These are phyloP conservation scores for Drosophila kepulauana DNA, from an alignment of 1,140 invertebrate species.

Conservation along the genomic window DNA sequence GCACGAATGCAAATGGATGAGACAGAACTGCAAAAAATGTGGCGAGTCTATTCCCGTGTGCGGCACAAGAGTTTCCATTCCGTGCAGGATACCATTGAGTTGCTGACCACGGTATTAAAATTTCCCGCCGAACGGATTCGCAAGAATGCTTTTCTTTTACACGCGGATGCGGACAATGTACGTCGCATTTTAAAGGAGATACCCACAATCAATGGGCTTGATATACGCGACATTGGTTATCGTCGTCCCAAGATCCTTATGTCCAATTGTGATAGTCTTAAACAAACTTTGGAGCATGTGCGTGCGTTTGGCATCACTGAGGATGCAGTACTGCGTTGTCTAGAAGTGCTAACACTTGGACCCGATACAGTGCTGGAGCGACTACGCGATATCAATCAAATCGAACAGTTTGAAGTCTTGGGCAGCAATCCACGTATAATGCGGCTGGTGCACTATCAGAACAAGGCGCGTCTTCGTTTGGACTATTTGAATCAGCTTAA, in stretches of 20 bases:
- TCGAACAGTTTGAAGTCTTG: constrained; percentile 86
- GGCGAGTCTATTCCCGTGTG: constrained; percentile 85
- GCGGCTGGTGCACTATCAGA: constrained; percentile 87
- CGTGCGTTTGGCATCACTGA: constrained; percentile 85
- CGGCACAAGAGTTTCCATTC: constrained; percentile 86
- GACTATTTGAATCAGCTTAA: constrained; percentile 86
- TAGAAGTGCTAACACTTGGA: constrained; percentile 86
- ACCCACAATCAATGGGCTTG: constrained; percentile 84
- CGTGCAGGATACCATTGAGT: constrained; percentile 85
- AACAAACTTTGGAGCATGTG: constrained; percentile 85
- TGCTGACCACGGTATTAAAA: constrained; percentile 85
- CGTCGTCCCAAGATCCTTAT: constrained; percentile 86
- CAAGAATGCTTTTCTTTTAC: constrained; percentile 86
- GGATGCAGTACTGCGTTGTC: constrained; percentile 85
- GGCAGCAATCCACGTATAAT: constrained; percentile 86
- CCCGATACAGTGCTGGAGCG: constrained; percentile 86
- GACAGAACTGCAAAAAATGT: constrained; percentile 85
- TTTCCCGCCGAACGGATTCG: constrained; percentile 85
- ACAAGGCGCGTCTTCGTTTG: constrained; percentile 86
- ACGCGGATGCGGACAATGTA: constrained; percentile 86
- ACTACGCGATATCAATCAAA: constrained; percentile 85
- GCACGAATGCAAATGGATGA: constrained; percentile 85
- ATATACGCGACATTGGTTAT: constrained; percentile 85
- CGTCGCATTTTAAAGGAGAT: constrained; percentile 86
- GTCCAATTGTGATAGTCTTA: constrained; percentile 85